phyloP scores from a whole-genome alignment of 2,888 invertebrate species.

The Adineta ricciae region DNA sequence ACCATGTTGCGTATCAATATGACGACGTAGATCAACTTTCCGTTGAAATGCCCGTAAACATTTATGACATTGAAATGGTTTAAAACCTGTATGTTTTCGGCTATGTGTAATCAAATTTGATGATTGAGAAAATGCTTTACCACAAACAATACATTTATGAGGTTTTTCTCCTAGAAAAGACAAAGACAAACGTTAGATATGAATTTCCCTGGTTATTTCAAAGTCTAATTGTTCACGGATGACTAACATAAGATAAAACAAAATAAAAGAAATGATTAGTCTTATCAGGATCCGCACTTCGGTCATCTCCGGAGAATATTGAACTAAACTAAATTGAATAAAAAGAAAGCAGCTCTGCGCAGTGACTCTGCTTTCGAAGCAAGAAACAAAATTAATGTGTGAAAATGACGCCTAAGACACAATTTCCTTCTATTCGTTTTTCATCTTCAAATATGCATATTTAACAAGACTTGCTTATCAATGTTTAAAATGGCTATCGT shows the following conservation, averaged over 20 bases:
- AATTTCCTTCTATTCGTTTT: background rate
- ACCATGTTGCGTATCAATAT: constrained; percentile 81
- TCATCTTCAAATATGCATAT: background rate
- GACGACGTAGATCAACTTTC: constrained; percentile 76
- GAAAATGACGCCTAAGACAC: background rate
- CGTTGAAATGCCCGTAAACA: constrained; percentile 78
- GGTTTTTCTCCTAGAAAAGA: constrained; percentile 78
- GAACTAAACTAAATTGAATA: background rate
- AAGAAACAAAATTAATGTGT: background rate
- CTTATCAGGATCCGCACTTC: constrained; percentile 4
- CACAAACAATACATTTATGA: constrained; percentile 92
- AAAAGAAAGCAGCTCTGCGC: background rate
- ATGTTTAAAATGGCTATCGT: background rate
- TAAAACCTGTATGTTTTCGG: constrained; percentile 93
- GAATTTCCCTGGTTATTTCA: constrained; percentile 2
- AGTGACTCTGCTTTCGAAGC: background rate
- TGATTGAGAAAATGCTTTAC: constrained; percentile 94
- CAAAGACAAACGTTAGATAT: background rate
- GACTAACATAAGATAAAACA: background rate
- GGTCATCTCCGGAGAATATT: background rate
- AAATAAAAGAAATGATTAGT: background rate
- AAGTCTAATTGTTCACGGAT: background rate
- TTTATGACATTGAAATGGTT: constrained; percentile 88
- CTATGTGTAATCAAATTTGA: constrained; percentile 89
- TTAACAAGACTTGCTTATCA: background rate